Evolutionary conservation across 1,140 invertebrate genomes (phyloP), one percentile per base, ranked within the genome.

Genomic region (Saccostrea glomerata): DNA sequence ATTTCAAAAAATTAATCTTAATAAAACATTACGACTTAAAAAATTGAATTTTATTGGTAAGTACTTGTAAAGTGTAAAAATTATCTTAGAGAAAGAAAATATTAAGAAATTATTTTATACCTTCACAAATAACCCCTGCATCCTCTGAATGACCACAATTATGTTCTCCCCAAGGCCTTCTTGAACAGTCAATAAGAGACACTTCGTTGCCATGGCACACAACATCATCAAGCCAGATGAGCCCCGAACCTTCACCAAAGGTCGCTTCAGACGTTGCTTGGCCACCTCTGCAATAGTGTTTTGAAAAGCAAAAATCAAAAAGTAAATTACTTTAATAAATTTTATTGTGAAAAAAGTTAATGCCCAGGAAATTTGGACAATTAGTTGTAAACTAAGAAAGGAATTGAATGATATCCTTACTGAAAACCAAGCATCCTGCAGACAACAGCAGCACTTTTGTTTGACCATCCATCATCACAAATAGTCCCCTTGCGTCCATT

Each of bases 161-260:
- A 92, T 97, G 97, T 1, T 96, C 95, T 86, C 96, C 97, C 97
- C 97, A 98, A 1, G 97, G 97, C 58, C 96, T 96, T 91, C 97
- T 97, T 55, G 96, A 94, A 93, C 97, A 98, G 87, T 97, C 96
- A 56, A 96, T 95, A 0, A 98, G 89, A 0, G 96, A 96, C 0
- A 95, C 96, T 94, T 98, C 97, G 92, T 97, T 97, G 13, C 97
- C 97, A 0, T 93, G 91, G 91, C 97, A 98, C 36, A 96, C 94
- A 0, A 98, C 95, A 90, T 97, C 96, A 92, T 97, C 97, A 36
- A 36, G 30, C 30, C 30, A 36, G 30, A 36, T 36, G 30, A 36
- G 1, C 2, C 30, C 30, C 2, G 30, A 36, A 36, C 30, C 30
- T 36, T 36, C 30, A 0, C 30, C 30, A 36, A 36, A 36, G 66